Evolutionary conservation across 2,797 vertebrate species (phyloP).

Genomic region (Sebastes kiyomatsui): DNA sequence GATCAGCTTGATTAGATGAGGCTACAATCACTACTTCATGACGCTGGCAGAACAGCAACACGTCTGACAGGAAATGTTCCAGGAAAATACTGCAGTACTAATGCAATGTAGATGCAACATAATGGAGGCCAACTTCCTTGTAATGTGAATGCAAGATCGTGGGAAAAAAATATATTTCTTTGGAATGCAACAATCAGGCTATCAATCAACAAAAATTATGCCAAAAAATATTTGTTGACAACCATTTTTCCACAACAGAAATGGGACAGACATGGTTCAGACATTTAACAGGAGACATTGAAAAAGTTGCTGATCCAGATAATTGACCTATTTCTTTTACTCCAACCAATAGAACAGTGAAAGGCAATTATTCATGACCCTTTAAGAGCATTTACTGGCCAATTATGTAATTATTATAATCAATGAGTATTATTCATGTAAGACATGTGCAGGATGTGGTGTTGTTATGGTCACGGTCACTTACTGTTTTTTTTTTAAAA

Average conservation of each 20-base stretch:
- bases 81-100: not conserved
- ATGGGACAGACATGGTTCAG: not conserved
- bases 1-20: not conserved
- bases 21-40: not conserved
- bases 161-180: too few species aligned
- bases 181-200: not conserved
- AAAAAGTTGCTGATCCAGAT: too few species aligned
- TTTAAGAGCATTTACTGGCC: too few species aligned
- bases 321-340: too few species aligned
- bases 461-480: too few species aligned
- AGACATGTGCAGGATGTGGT: not conserved
- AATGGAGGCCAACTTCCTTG: not conserved
- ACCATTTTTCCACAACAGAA: not conserved
- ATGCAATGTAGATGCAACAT: not conserved
- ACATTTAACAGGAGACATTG: too few species aligned
- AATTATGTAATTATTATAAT: too few species aligned
- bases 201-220: not conserved
- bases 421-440: not conserved
- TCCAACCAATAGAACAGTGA: too few species aligned
- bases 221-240: not conserved
- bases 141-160: not conserved
- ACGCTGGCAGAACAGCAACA: not conserved
- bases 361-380: too few species aligned
- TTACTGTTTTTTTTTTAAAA: too few species aligned
- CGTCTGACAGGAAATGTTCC: not conserved